phyloP scores from a whole-genome alignment of 2,888 invertebrate species.

The Abscondita cerata region DNA sequence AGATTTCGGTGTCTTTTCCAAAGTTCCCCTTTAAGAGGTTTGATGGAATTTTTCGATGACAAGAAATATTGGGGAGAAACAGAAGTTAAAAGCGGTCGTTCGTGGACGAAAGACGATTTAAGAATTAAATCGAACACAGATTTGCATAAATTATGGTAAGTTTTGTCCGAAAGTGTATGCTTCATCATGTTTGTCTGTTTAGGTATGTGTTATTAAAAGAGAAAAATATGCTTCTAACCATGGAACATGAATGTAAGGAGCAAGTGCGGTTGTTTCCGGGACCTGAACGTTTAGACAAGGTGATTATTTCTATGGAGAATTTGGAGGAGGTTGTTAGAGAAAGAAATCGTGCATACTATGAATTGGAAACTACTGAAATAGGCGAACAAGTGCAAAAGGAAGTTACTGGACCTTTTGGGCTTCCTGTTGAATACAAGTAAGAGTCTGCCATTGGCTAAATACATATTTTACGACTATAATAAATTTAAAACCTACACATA shows the following conservation, averaged over 20 bases:
- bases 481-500: too few relatives aligned
- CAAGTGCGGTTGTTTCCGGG: conserved; percentile 78
- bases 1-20: conserved; percentile 43
- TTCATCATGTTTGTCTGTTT: conserved; percentile 26
- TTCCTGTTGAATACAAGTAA: conserved; percentile 63
- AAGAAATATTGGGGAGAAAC: conserved; percentile 82
- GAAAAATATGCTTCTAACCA: conserved; percentile 94
- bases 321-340: conserved; percentile 90
- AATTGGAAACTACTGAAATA: conserved; percentile 86
- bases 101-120: conserved; percentile 90
- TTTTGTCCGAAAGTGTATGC: too few relatives aligned
- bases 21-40: conserved; percentile 58
- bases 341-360: conserved; percentile 87
- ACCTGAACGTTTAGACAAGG: conserved; percentile 93
- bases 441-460: conserved; percentile 1
- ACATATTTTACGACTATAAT: neutral
- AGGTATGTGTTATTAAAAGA: conserved; percentile 92
- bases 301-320: conserved; percentile 93
- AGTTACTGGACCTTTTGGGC: conserved; percentile 67
- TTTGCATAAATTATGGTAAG: conserved; percentile 95
- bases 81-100: conserved; percentile 80
- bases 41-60: conserved; percentile 91
- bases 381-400: conserved; percentile 77
- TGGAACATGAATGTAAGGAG: conserved; percentile 84
- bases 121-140: conserved; percentile 94